A percentile compares a stretch with the other conserved stretches of the same genome.
Conservation (phyloP, 2,113 vertebrate species). For the Tylochromis polylepis region DNA sequence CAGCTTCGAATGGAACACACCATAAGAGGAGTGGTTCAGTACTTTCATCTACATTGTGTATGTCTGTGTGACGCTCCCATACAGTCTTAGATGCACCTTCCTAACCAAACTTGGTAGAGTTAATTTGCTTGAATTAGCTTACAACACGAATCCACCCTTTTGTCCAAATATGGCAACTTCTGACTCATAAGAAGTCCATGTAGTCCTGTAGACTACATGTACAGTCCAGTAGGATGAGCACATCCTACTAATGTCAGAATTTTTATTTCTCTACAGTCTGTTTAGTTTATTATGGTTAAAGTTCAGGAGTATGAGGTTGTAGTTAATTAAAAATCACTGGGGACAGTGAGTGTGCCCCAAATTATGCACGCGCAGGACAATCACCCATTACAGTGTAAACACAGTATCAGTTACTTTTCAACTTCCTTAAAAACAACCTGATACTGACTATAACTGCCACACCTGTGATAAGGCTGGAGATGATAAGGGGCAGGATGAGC, state of each 20-base stretch:
- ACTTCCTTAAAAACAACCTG: accelerated
- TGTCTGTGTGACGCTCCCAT: background rate
- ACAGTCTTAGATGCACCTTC: background rate
- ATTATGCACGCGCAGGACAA: too few relatives aligned
- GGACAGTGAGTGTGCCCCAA: background rate
- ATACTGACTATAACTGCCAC: accelerated
- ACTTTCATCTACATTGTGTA: background rate
- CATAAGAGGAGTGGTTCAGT: background rate
- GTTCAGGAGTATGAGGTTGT: background rate
- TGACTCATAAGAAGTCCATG: background rate
- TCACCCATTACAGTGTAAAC: background rate
- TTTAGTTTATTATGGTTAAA: background rate
- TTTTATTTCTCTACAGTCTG: background rate
- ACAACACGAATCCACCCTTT: background rate
- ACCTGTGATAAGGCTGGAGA: slow-evolving; percentile 85
- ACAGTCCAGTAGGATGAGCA: background rate
- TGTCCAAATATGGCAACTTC: background rate
- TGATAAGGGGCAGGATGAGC: slow-evolving; percentile 83
- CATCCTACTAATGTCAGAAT: background rate
- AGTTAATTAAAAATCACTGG: background rate
- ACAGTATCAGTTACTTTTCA: background rate
- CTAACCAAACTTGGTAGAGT: background rate
- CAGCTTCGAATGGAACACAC: background rate
- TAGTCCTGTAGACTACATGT: background rate
- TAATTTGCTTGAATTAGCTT: background rate